These are phyloP conservation scores for Narcine bancroftii DNA, from an alignment of 2,113 vertebrate species.

Conservation along the genomic window DNA sequence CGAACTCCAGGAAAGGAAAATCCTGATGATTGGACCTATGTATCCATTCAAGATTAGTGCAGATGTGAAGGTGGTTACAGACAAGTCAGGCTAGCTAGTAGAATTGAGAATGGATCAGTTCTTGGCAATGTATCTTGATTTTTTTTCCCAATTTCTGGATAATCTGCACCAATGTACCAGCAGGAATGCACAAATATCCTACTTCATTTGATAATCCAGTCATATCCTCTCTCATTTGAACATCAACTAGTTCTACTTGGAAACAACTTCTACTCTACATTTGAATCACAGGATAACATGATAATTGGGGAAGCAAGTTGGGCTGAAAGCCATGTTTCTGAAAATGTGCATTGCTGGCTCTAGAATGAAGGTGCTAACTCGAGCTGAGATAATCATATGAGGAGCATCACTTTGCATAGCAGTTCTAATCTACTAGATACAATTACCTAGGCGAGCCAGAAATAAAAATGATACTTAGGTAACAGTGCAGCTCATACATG, in stretches of 20 bases:
- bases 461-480: neutral
- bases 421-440: neutral
- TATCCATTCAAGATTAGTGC: no score
- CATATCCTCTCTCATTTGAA: neutral
- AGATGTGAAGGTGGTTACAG: no score
- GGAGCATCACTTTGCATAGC: neutral
- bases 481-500: neutral
- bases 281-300: neutral
- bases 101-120: neutral
- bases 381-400: neutral
- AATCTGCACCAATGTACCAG: neutral
- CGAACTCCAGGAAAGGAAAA: no score
- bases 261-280: neutral
- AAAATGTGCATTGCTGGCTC: neutral
- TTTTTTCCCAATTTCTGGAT: neutral
- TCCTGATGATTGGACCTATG: no score
- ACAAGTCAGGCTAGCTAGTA: no score
- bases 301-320: neutral
- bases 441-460: neutral
- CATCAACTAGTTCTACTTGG: neutral
- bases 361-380: neutral
- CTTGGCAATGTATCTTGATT: neutral
- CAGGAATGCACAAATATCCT: neutral
- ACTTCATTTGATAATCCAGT: neutral
- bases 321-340: neutral